Conservation (phyloP, 1,140 invertebrate species). For the Drosophila albomicans region DNA sequence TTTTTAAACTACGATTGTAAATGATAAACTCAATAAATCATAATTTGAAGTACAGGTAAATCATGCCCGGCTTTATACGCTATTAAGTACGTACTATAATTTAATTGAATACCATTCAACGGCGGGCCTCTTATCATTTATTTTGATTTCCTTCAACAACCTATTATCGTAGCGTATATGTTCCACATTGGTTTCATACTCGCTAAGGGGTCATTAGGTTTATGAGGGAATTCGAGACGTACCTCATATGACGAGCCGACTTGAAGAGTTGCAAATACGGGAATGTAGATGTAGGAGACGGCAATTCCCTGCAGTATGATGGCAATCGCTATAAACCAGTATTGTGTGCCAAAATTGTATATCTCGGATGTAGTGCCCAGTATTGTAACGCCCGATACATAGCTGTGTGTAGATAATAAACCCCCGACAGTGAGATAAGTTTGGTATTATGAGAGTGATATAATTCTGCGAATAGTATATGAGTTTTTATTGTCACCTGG, state of each 20-base stretch:
- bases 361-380: slow-evolving; percentile 95
- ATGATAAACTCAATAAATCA: slow-evolving; percentile 13
- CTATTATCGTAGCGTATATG: slow-evolving; percentile 19
- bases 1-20: slow-evolving; percentile 10
- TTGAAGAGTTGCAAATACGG: slow-evolving; percentile 92
- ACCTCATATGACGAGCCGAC: slow-evolving; percentile 95
- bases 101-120: slow-evolving; percentile 25
- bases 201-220: slow-evolving; percentile 23
- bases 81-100: slow-evolving; percentile 5
- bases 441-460: neutral
- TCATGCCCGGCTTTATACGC: slow-evolving; percentile 1
- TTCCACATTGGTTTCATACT: neutral
- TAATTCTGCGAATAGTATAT: neutral
- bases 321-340: slow-evolving; percentile 90
- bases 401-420: slow-evolving; percentile 86
- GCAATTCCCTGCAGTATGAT: slow-evolving; percentile 89
- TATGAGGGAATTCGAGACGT: slow-evolving; percentile 47
- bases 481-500: slow-evolving; percentile 87
- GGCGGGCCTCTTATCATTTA: slow-evolving; percentile 24
- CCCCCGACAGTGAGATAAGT: slow-evolving; percentile 45
- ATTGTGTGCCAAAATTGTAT: slow-evolving; percentile 93
- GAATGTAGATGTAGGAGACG: slow-evolving; percentile 91
- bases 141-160: slow-evolving; percentile 24
- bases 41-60: slow-evolving; percentile 6
- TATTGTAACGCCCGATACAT: slow-evolving; percentile 95